Conservation (phyloP, 2,888 invertebrate genomes). For the Netelia virgata region DNA sequence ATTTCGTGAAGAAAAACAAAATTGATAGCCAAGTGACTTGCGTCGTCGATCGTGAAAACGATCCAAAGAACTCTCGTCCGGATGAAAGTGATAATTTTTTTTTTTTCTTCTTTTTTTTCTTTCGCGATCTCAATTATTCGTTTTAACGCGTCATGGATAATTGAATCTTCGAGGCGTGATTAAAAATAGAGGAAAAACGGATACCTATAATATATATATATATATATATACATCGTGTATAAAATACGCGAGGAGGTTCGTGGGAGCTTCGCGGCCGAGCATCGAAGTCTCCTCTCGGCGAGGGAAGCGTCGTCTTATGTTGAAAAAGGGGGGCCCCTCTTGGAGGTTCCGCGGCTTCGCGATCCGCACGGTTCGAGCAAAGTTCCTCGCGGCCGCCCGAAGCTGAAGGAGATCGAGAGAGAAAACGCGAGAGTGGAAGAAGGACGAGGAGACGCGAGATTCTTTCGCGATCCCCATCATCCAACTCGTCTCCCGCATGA, state of each 20-base stretch:
- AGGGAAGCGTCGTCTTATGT: conserved; percentile 6
- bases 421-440: conserved; percentile 54
- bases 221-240: neutral
- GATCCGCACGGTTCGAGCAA: conserved; percentile 27
- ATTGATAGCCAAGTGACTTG: neutral
- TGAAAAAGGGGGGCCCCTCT: conserved; percentile 39
- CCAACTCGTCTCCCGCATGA: conserved; percentile 6
- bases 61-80: neutral
- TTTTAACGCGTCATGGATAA: neutral
- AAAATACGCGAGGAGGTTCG: conserved; percentile 26
- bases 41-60: neutral
- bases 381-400: conserved; percentile 29
- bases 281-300: conserved; percentile 69
- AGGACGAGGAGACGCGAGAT: conserved; percentile 31
- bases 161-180: neutral
- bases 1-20: conserved; percentile 21
- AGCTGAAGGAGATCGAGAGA: conserved; percentile 54
- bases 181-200: conserved; percentile 42
- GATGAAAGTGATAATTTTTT: conserved; percentile 9
- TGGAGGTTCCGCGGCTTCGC: conserved; percentile 13
- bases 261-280: conserved; percentile 64
- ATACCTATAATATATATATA: neutral
- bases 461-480: conserved; percentile 46
- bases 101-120: neutral
- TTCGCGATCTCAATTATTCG: neutral